Conservation (phyloP, 2,888 invertebrate genomes). For the Microchrysa polita region DNA sequence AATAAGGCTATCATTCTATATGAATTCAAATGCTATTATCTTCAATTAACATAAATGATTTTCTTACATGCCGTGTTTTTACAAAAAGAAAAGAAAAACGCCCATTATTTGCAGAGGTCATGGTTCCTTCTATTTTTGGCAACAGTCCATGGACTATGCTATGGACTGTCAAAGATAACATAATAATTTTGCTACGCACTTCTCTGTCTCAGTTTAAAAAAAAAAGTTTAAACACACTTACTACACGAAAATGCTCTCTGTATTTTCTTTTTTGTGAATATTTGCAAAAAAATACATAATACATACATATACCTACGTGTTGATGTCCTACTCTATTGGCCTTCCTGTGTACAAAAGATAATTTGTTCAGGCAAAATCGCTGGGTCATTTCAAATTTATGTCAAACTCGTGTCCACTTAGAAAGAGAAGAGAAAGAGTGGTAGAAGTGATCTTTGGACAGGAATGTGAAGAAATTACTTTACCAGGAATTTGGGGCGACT, state of each 20-base stretch:
- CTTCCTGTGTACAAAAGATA: not conserved
- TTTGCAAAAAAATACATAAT: conserved; percentile 23
- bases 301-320: not conserved
- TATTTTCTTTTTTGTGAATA: conserved; percentile 32
- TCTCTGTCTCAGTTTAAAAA: not conserved
- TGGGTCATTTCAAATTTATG: not conserved
- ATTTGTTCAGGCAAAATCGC: too few species aligned
- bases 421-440: too few species aligned
- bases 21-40: too few species aligned
- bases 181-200: conserved; percentile 12
- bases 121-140: conserved; percentile 31
- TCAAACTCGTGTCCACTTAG: not conserved
- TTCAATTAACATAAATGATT: too few species aligned
- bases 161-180: not conserved
- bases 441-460: too few species aligned
- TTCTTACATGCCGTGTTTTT: too few species aligned
- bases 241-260: too few species aligned
- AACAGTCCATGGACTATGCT: not conserved
- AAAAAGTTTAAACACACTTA: too few species aligned
- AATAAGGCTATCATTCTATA: too few species aligned
- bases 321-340: not conserved
- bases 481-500: conserved; percentile 3
- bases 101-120: conserved; percentile 23
- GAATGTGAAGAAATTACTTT: not conserved
- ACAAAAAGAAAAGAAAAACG: not conserved